Conservation (phyloP, 2,888 invertebrate genomes). For the Venusia cambrica region DNA sequence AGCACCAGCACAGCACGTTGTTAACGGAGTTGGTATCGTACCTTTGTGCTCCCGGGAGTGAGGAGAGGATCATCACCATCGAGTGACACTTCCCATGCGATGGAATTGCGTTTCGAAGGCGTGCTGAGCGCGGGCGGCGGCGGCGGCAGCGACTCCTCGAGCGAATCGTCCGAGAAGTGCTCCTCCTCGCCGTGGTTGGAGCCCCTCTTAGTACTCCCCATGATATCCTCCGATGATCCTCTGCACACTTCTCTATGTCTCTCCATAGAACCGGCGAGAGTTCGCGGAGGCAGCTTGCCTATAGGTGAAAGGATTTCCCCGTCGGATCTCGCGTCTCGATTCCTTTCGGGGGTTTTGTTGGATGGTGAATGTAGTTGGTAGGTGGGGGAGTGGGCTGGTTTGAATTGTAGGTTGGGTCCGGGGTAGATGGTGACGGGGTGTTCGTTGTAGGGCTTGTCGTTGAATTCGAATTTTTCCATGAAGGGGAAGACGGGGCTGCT, state of each 20-base stretch:
- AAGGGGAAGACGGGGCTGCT: slow-evolving; percentile 70
- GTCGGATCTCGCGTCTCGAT: slow-evolving; percentile 64
- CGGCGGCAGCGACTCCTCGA: slow-evolving; percentile 88
- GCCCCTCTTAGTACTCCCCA: slow-evolving; percentile 56
- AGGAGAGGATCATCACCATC: slow-evolving; percentile 85
- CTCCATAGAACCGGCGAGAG: slow-evolving; percentile 86
- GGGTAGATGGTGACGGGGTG: slow-evolving; percentile 86
- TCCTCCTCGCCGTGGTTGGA: slow-evolving; percentile 67
- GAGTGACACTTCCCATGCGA: slow-evolving; percentile 93
- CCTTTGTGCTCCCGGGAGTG: slow-evolving; percentile 86
- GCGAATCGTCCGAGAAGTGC: slow-evolving; percentile 91
- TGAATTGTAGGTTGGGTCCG: slow-evolving; percentile 72
- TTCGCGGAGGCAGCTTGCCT: slow-evolving; percentile 84
- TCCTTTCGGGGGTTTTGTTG: slow-evolving; percentile 61
- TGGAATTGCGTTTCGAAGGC: slow-evolving; percentile 88
- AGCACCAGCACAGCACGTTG: not conserved
- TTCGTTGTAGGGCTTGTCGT: slow-evolving; percentile 80
- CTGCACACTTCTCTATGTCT: slow-evolving; percentile 90
- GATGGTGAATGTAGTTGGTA: slow-evolving; percentile 67
- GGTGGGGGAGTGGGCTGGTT: slow-evolving; percentile 67
- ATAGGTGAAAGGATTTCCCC: slow-evolving; percentile 71
- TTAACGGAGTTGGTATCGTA: slow-evolving; percentile 40
- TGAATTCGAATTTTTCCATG: slow-evolving; percentile 77
- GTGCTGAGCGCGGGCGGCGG: slow-evolving; percentile 79
- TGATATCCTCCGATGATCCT: slow-evolving; percentile 76